Conservation (phyloP, 2,113 vertebrate genomes). For the Planiliza haematocheilus region DNA sequence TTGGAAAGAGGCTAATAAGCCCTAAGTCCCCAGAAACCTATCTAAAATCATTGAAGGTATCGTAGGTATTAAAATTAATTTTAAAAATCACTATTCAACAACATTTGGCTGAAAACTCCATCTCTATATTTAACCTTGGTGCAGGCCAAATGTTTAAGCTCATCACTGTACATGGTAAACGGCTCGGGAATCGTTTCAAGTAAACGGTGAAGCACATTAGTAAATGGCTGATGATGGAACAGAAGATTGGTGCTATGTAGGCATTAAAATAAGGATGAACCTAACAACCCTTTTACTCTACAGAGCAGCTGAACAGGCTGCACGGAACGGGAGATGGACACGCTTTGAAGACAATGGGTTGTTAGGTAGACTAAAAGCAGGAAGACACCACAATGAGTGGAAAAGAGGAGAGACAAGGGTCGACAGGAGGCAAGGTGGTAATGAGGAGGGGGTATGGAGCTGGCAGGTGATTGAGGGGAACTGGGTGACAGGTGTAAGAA, state of each 20-base stretch:
- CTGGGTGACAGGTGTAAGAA: slow-evolving; percentile 12
- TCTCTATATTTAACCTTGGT: too few relatives aligned
- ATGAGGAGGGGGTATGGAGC: slow-evolving; percentile 14
- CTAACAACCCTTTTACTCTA: not conserved
- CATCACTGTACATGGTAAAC: slow-evolving; percentile 23
- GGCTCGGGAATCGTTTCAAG: slow-evolving; percentile 10
- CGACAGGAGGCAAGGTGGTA: slow-evolving; percentile 1
- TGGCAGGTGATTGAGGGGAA: slow-evolving; percentile 31
- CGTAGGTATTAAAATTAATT: not conserved
- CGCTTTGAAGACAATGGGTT: slow-evolving; percentile 19
- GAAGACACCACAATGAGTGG: slow-evolving; percentile 5
- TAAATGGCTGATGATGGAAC: slow-evolving; percentile 30
- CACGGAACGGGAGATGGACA: slow-evolving; percentile 1
- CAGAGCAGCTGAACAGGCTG: not conserved
- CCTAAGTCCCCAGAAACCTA: too few relatives aligned
- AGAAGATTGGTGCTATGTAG: slow-evolving; percentile 1
- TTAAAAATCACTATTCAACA: not conserved
- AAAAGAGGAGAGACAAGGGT: slow-evolving; percentile 13
- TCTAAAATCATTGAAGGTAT: not conserved
- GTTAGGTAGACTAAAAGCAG: slow-evolving; percentile 25
- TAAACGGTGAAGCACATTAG: not conserved
- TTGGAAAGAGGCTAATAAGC: not conserved
- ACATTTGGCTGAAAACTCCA: not conserved
- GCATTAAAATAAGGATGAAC: slow-evolving; percentile 32
- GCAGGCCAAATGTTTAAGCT: slow-evolving; percentile 12